Base-by-base conservation (phyloP, 2,113 vertebrate genomes). In the Equus quagga region DNA sequence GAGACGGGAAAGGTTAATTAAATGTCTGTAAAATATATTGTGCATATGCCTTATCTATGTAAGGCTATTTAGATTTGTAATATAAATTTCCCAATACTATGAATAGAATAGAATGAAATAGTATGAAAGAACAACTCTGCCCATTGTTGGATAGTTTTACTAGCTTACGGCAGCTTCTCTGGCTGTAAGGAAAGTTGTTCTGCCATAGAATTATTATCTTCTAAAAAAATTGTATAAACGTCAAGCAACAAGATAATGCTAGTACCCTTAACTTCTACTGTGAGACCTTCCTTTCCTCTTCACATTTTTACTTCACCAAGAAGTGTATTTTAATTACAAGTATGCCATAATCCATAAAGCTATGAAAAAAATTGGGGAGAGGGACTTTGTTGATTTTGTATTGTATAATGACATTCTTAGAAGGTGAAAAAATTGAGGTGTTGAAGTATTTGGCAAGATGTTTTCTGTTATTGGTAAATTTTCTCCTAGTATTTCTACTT, bases 171-270 rank as follows among this genome's bases (percentile, higher is more conserved):
- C 56, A 76, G 41, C 31, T 73, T 92, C 12, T 36, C 33, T 79
- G 23, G 33, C 19, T 85, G 49, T 41, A 51, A 81, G 17, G 17
- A 94, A 88, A 65, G 60, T 75, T 19, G 46, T 86, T 89, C 73
- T 79, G 36, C 23, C 36, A 51, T 36, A 95, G 73, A 93, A 97
- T 96, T 94, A 84, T 11, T 92, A 84, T 13, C 49, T 94, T 93
- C 49, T n/a, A 31, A 82, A 93, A 93, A 72, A 73, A 3, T 0
- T 36, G 79, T 91, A 28, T 33, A 65, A 89, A 69, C 58, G 54
- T 76, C 17, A 91, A 58, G 28, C 58, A 89, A 58, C 26, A 80
- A 19, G 49, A 60, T 96, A 91, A 93, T 81, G 18, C 8, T 46
- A 76, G 17, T 56, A 80, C 8, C 51, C 87, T 88, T 62, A 21